These are phyloP conservation scores for Gryon sp. DNA, from an alignment of 1,140 invertebrate genomes.

Conservation along the genomic window DNA sequence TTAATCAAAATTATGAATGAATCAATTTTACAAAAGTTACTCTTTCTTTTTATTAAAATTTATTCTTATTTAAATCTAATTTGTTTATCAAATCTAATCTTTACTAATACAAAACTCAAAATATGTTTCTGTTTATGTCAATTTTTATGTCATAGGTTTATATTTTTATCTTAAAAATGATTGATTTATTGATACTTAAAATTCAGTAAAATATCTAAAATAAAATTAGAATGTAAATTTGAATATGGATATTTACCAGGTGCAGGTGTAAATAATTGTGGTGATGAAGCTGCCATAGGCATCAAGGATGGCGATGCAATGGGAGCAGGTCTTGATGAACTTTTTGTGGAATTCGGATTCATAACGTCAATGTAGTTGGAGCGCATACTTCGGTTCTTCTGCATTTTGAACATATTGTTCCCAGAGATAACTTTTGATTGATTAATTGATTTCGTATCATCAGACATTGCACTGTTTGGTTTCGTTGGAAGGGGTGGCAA, in stretches of 20 bases:
- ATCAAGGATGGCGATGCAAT: constrained; percentile 75
- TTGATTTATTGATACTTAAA: too few species aligned
- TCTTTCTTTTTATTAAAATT: constrained; percentile 2
- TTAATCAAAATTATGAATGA: constrained; percentile 1
- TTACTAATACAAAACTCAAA: too few species aligned
- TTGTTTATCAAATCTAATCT: neutral
- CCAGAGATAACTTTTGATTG: constrained; percentile 76
- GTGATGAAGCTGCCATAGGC: constrained; percentile 76
- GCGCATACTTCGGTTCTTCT: constrained; percentile 85
- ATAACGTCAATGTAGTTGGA: constrained; percentile 90
- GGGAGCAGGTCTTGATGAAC: constrained; percentile 76
- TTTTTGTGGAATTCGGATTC: constrained; percentile 83
- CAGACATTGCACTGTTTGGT: constrained; percentile 9
- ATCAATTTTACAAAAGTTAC: too few species aligned
- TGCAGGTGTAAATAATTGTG: constrained; percentile 80
- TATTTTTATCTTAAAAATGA: too few species aligned
- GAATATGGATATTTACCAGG: too few species aligned
- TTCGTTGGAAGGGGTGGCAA: constrained; percentile 37
- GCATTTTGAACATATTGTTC: constrained; percentile 88
- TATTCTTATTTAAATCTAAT: neutral
- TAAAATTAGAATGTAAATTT: too few species aligned
- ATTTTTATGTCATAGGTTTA: too few species aligned
- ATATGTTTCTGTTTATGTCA: too few species aligned
- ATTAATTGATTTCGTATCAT: constrained; percentile 63
- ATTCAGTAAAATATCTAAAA: too few species aligned